phyloP scores from a whole-genome alignment of 2,888 invertebrate genomes.

The Troides aeacus region DNA sequence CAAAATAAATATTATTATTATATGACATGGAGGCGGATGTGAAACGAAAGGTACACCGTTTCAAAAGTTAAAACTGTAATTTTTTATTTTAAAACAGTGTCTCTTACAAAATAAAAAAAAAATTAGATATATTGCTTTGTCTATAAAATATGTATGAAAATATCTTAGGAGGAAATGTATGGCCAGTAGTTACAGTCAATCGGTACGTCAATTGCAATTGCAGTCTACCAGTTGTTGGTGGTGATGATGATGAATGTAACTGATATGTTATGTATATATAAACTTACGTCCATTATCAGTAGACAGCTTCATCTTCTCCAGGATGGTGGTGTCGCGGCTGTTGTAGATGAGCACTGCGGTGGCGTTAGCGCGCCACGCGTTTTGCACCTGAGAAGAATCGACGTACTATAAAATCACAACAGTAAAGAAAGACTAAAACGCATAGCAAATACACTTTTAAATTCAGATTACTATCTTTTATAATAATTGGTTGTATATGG shows the following conservation, averaged over 20 bases:
- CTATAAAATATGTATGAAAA: not conserved
- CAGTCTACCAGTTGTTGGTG: not conserved
- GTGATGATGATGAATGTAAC: not conserved
- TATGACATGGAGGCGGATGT: not conserved
- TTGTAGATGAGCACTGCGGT: conserved; percentile 91
- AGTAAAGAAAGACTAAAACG: not conserved
- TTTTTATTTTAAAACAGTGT: not conserved
- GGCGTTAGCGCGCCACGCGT: conserved; percentile 87
- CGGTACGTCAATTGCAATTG: not conserved
- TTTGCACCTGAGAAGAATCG: conserved; percentile 76
- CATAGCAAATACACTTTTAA: not conserved
- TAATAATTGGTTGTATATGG: not conserved
- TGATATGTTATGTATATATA: not conserved
- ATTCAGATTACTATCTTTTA: not conserved
- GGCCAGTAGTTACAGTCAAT: no score
- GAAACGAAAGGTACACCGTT: not conserved
- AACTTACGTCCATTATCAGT: conserved; percentile 84
- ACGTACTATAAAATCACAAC: not conserved
- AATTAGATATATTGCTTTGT: not conserved
- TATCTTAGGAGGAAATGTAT: not conserved
- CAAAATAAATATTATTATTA: not conserved
- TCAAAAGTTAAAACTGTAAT: not conserved
- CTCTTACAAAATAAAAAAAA: not conserved
- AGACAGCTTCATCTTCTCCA: conserved; percentile 89
- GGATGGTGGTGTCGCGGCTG: conserved; percentile 82